Conservation (phyloP, 2,888 invertebrate genomes). For the Drosophila cognata region DNA sequence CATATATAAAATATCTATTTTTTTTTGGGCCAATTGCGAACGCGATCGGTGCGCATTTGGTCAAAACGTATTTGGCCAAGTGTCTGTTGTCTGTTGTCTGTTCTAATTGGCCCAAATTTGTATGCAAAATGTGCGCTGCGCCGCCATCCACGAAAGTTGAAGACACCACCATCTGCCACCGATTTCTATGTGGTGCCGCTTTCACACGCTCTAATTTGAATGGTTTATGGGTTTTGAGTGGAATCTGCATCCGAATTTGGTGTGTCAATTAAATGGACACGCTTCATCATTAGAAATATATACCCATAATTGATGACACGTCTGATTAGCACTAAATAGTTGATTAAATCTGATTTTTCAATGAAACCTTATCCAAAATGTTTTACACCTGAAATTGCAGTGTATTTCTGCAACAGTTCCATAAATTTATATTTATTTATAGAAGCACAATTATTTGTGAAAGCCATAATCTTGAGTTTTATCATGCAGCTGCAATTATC, state of each 20-base stretch:
- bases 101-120: constrained; percentile 74
- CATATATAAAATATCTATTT: not conserved
- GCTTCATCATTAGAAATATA: not conserved
- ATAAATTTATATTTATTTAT: not conserved
- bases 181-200: constrained; percentile 58
- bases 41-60: constrained; percentile 46
- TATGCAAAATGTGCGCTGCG: constrained; percentile 68
- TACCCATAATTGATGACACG: not conserved
- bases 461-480: not conserved
- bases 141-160: constrained; percentile 46
- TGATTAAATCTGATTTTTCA: not conserved
- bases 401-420: not conserved
- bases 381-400: not conserved
- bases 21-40: constrained; percentile 1
- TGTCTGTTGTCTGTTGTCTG: constrained; percentile 20
- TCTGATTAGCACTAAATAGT: not conserved
- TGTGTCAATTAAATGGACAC: constrained; percentile 40
- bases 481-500: constrained; percentile 7
- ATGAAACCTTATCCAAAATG: not conserved
- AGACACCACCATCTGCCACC: constrained; percentile 39
- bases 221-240: constrained; percentile 45
- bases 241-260: constrained; percentile 21
- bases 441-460: not conserved
- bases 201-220: constrained; percentile 77
- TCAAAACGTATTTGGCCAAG: constrained; percentile 45